These are phyloP conservation scores for Platyscapa corneri DNA, from an alignment of 1,140 invertebrate species.

Conservation along the genomic window DNA sequence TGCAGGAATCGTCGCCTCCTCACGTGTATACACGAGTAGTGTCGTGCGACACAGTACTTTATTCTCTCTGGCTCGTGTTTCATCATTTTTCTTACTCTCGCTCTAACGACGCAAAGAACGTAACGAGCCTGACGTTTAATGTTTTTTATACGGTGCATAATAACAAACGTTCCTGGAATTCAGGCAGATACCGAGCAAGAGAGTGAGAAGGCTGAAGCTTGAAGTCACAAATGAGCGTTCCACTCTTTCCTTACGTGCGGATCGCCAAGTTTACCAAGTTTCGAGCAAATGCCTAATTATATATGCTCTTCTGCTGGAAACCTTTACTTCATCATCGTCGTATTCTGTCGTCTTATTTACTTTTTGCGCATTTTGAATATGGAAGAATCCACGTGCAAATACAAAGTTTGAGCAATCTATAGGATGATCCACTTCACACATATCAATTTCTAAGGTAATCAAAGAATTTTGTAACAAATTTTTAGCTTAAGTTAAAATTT, in stretches of 20 bases:
- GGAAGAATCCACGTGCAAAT: too few species aligned
- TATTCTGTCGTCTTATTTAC: background rate
- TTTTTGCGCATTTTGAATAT: too few species aligned
- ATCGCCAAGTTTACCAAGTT: background rate
- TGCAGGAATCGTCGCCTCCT: too few species aligned
- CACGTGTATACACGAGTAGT: background rate
- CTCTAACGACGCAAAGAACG: conserved; percentile 59
- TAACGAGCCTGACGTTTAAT: conserved; percentile 62
- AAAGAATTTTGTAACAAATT: too few species aligned
- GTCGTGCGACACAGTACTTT: background rate
- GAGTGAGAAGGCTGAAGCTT: background rate
- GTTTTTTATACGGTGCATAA: conserved; percentile 55
- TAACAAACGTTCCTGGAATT: conserved; percentile 54
- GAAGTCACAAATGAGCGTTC: conserved; percentile 35
- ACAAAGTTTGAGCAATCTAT: too few species aligned
- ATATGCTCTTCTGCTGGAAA: conserved; percentile 39
- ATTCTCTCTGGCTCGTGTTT: background rate
- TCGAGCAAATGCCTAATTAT: conserved; percentile 23
- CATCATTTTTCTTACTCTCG: conserved; percentile 15
- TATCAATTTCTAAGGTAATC: too few species aligned
- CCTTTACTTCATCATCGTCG: conserved; percentile 19
- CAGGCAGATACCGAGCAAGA: background rate
- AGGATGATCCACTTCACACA: too few species aligned
- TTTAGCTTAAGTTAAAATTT: too few species aligned
- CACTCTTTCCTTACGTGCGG: conserved; percentile 9